Evolutionary conservation across 2,797 vertebrate genomes (phyloP).

Genomic region (Myotis pilosus): DNA sequence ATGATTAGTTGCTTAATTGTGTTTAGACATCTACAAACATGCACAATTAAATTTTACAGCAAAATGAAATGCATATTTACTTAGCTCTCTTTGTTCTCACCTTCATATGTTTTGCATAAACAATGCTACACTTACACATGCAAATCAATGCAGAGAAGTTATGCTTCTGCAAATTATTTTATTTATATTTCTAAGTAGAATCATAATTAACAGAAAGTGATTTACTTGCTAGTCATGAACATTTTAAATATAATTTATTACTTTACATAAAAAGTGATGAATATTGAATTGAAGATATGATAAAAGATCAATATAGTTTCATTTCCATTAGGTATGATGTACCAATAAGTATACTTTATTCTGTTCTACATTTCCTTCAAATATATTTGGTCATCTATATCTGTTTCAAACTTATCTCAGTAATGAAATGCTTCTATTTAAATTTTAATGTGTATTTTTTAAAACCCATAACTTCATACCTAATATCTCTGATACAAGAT

Average conservation of each 20-base stretch:
- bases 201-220: not conserved
- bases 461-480: not conserved
- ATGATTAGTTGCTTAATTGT: conserved; percentile 51
- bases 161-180: conserved; percentile 44
- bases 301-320: not conserved
- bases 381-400: not conserved
- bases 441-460: conserved; percentile 7
- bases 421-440: not conserved
- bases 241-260: conserved; percentile 22
- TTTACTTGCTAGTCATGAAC: not conserved
- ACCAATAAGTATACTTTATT: not conserved
- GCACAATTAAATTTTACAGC: conserved; percentile 50
- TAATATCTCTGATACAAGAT: not conserved
- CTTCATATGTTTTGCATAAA: conserved; percentile 50
- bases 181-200: conserved; percentile 55
- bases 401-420: not conserved
- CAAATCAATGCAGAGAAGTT: conserved; percentile 37
- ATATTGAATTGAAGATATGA: not conserved
- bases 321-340: not conserved
- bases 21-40: conserved; percentile 52
- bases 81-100: not conserved
- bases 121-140: conserved; percentile 27
- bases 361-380: not conserved
- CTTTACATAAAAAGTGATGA: not conserved
- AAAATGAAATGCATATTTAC: conserved; percentile 54